Evolutionary conservation across 2,113 vertebrate species (phyloP), one percentile per base, ranked within the genome.

Genomic region (Thermophis baileyi): DNA sequence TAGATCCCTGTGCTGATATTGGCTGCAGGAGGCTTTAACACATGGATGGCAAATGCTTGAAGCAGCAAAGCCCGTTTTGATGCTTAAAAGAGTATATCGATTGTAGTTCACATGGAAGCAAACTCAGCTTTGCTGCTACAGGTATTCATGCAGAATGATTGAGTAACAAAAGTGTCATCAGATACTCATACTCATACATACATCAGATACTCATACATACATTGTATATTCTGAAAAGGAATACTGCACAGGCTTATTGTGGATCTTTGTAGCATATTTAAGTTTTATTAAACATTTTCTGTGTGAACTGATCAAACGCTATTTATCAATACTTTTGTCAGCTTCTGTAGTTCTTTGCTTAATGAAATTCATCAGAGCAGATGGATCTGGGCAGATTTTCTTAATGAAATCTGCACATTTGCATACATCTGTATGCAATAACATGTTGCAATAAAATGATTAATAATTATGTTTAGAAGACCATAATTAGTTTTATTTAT

Each of bases 381-480:
- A 16, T 35, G 63, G 63, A 69, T 35, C 30, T 69, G 63, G 63
- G 63, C 63, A 69, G 63, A 69, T 69, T 69, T 69, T 69, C 63
- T 35, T 69, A 35, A 69, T 69, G 63, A 92, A 96, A 93, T 60
- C 20, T 92, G 92, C 96, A 95, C 2, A 96, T 96, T 94, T 97
- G 74, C 81, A 94, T 96, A 91, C 94, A 94, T 96, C 94, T 93
- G 81, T 10, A 11, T 87, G 90, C 54, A 94, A 94, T 95, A 92
- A 96, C 24, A 94, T 94, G 54, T 93, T 95, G 63, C 44, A 96
- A 93, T 53, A 97, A 95, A 97, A 95, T 94, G 95, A 97, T 96
- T 97, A 96, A 97, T 96, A 97, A 94, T 94, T 95, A 27, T 69
- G 92, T 94, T 96, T 96, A 95, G 47, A 93, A 96, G 89, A 24